Percentiles rank a stretch among this genome's conserved stretches.
Conservation (phyloP, 2,888 invertebrate species). For the Drosophila cracens region DNA sequence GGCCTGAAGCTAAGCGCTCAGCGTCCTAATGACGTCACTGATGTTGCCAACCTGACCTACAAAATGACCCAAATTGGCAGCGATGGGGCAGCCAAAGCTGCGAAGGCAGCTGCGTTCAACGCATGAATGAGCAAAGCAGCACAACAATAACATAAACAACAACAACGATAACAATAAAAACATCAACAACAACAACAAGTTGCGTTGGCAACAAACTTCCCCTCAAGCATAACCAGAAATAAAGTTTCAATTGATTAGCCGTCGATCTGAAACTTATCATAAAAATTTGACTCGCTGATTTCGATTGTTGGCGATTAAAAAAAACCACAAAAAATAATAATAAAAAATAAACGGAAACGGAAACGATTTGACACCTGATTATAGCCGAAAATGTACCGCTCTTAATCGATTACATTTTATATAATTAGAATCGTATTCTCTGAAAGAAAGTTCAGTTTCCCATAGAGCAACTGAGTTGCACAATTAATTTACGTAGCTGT, state of each 20-base stretch:
- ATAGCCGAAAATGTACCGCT: not conserved
- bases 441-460: too few relatives aligned
- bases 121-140: conserved; percentile 43
- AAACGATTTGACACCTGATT: conserved; percentile 13
- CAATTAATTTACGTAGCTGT: too few relatives aligned
- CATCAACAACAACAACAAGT: conserved; percentile 17
- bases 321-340: not conserved
- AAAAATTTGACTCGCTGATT: conserved; percentile 48
- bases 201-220: conserved; percentile 53
- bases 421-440: not conserved
- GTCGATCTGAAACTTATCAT: conserved; percentile 42
- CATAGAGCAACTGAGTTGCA: too few relatives aligned
- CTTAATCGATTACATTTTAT: not conserved
- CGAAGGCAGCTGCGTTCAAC: conserved; percentile 25
- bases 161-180: conserved; percentile 4
- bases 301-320: not conserved
- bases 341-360: not conserved
- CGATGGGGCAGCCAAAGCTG: not conserved
- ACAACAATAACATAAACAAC: conserved; percentile 18
- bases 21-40: conserved; percentile 62
- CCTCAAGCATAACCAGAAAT: conserved; percentile 51
- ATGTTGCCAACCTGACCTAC: conserved; percentile 61
- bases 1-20: conserved; percentile 6
- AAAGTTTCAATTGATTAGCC: conserved; percentile 56
- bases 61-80: conserved; percentile 54